A percentile compares a stretch with the other conserved stretches of the same genome.
phyloP scores from a whole-genome alignment of 2,113 vertebrate genomes.

The Dolichotis patagonum region DNA sequence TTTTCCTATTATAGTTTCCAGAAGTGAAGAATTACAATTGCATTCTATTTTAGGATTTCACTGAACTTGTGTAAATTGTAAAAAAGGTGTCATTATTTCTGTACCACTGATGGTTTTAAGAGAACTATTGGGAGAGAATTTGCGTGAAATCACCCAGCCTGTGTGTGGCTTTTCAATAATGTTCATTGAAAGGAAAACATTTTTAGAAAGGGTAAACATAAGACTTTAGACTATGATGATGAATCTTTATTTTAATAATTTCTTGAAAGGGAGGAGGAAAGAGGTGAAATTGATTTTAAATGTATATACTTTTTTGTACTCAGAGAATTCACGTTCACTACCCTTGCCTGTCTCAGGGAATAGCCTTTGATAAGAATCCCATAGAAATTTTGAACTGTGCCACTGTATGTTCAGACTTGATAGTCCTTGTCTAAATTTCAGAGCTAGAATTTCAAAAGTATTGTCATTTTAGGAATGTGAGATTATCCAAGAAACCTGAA shows the following conservation, averaged over 20 bases:
- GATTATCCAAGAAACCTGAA: constrained; percentile 32
- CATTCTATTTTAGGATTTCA: constrained; percentile 41
- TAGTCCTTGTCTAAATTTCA: constrained; percentile 47
- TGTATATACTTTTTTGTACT: constrained; percentile 25
- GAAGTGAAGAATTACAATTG: constrained; percentile 54
- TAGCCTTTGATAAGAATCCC: constrained; percentile 39
- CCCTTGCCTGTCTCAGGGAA: constrained; percentile 65
- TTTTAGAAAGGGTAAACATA: neutral
- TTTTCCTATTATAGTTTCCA: constrained; percentile 62
- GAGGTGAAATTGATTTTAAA: constrained; percentile 32
- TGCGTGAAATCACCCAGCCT: neutral
- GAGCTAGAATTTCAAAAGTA: constrained; percentile 40
- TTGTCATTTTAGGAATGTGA: constrained; percentile 55
- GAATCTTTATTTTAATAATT: constrained; percentile 59
- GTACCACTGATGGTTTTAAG: constrained; percentile 34
- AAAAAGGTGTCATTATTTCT: constrained; percentile 42
- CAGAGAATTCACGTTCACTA: constrained; percentile 18
- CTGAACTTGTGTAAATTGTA: constrained; percentile 26
- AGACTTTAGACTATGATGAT: constrained; percentile 30
- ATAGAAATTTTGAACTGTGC: constrained; percentile 38
- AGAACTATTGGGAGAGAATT: constrained; percentile 25
- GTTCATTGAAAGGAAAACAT: constrained; percentile 23
- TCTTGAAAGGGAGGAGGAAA: constrained; percentile 56
- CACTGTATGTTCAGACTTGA: constrained; percentile 21
- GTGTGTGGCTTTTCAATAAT: neutral